Percentiles rank a stretch among this genome's conserved stretches.
phyloP scores from a whole-genome alignment of 1,140 invertebrate species.

The Aphaenogaster rudis region DNA sequence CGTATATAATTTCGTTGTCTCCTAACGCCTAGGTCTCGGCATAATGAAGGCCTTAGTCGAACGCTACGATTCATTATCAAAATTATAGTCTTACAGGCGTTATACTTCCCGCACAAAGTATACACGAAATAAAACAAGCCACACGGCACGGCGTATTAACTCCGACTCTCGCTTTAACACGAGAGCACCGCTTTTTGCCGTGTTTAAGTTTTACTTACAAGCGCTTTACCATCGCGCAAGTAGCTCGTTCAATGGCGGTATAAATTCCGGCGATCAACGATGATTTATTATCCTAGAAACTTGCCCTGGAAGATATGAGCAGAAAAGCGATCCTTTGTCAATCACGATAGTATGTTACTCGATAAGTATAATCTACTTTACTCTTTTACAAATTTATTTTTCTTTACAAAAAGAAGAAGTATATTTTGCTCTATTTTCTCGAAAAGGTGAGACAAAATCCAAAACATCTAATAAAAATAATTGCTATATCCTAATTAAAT shows the following conservation, averaged over 20 bases:
- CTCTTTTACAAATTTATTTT: neutral
- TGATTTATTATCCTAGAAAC: slow-evolving; percentile 51
- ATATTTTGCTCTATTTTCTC: neutral
- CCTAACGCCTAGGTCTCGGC: slow-evolving; percentile 25
- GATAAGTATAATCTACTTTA: slow-evolving; percentile 15
- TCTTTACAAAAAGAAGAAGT: neutral
- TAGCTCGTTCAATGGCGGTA: slow-evolving; percentile 41
- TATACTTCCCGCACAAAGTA: slow-evolving; percentile 28
- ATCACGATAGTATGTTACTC: slow-evolving; percentile 16
- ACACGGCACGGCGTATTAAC: slow-evolving; percentile 1
- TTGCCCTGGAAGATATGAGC: neutral
- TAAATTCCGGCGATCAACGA: slow-evolving; percentile 51
- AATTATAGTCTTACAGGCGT: slow-evolving; percentile 64
- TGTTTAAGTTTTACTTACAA: slow-evolving; percentile 58
- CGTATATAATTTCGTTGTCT: slow-evolving; percentile 63
- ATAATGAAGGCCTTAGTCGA: slow-evolving; percentile 60
- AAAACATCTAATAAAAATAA: neutral
- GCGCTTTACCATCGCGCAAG: slow-evolving; percentile 40
- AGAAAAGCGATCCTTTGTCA: slow-evolving; percentile 7
- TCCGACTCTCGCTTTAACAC: slow-evolving; percentile 5
- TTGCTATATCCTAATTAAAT: neutral
- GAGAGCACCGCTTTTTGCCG: slow-evolving; percentile 22
- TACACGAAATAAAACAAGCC: slow-evolving; percentile 54
- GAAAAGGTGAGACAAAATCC: too few relatives aligned
- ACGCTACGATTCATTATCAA: slow-evolving; percentile 62